A percentile compares a stretch with the other conserved stretches of the same genome.
Conservation (phyloP, 2,113 vertebrate species). For the Pantherophis guttatus region DNA sequence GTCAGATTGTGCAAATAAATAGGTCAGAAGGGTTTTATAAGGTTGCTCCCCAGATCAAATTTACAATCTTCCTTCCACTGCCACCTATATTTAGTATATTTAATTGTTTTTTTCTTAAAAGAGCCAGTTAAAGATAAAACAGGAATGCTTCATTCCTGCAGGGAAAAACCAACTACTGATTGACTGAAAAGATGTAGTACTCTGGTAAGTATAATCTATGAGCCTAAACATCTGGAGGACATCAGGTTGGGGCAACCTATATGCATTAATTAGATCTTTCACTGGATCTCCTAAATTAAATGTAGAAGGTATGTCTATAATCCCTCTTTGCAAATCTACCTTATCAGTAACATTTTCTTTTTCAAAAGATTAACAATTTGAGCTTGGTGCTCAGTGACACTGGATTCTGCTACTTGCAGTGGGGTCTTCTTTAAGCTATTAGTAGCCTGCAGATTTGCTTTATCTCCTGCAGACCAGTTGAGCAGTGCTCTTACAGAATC, state of each 20-base stretch:
- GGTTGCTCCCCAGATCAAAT: background rate
- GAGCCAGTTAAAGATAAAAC: background rate
- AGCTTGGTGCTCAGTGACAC: slow-evolving; percentile 58
- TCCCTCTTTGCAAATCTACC: slow-evolving; percentile 48
- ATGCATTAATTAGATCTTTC: background rate
- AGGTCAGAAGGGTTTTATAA: background rate
- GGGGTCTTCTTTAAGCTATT: slow-evolving; percentile 75
- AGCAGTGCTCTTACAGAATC: slow-evolving; percentile 60
- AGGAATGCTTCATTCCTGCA: background rate
- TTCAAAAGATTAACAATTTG: slow-evolving; percentile 67
- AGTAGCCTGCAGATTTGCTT: slow-evolving; percentile 60
- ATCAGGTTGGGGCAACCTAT: background rate
- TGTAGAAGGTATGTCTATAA: background rate
- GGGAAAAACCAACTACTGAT: background rate
- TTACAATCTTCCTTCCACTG: background rate
- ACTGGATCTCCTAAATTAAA: background rate
- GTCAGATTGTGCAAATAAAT: background rate
- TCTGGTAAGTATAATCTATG: background rate
- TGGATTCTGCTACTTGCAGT: slow-evolving; percentile 70
- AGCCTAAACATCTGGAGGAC: background rate
- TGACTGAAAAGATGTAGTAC: background rate
- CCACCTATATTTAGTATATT: background rate
- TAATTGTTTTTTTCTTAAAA: background rate
- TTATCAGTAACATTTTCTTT: slow-evolving; percentile 76
- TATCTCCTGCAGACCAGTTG: slow-evolving; percentile 61